phyloP scores from a whole-genome alignment of 30 jellyfish, hydroid and myxozoan species.

The Aurelia sp. region DNA sequence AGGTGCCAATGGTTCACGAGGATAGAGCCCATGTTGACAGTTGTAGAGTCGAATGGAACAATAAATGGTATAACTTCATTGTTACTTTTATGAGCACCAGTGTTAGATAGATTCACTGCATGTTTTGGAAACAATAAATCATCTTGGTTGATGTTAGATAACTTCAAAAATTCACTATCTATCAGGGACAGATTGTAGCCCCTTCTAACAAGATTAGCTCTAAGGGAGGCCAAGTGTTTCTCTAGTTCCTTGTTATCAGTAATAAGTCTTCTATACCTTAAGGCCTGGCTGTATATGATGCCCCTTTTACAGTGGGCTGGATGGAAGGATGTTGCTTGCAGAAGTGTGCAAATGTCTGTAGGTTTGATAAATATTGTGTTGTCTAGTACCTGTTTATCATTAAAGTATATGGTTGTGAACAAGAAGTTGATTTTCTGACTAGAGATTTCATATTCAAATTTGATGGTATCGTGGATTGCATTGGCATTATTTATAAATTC shows the following conservation, averaged over 20 bases:
- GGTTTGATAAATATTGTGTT: too few relatives aligned
- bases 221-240: neutral
- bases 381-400: too few relatives aligned
- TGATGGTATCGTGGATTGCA: too few relatives aligned
- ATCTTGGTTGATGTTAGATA: neutral
- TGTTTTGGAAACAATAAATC: neutral
- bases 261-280: neutral
- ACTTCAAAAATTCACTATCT: too few relatives aligned
- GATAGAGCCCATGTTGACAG: neutral
- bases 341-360: neutral
- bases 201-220: neutral
- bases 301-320: neutral
- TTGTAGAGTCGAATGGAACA: neutral
- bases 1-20: neutral
- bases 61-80: neutral
- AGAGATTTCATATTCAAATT: too few relatives aligned
- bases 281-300: neutral
- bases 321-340: slow-evolving; percentile 12
- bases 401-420: too few relatives aligned
- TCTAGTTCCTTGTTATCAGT: neutral
- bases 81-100: neutral
- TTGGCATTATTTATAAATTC: too few relatives aligned
- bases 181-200: neutral
- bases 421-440: too few relatives aligned
- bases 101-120: neutral